Evolutionary conservation across 2,888 invertebrate species (phyloP), one percentile per base, ranked within the genome.

Genomic region (Blastobasis adustella): DNA sequence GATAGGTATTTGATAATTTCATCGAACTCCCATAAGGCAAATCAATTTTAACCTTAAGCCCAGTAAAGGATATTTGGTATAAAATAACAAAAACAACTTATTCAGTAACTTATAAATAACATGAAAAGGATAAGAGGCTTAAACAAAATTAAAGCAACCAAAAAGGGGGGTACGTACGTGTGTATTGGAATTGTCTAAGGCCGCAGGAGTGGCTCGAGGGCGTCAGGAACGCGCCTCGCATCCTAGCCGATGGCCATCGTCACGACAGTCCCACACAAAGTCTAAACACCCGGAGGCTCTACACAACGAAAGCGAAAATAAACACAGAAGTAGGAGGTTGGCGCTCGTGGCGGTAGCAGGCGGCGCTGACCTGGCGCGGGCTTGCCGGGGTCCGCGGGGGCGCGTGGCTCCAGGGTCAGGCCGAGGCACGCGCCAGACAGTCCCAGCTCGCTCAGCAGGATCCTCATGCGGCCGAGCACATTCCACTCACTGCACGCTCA

Each of bases 241-340:
- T 88, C 82, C 88, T 88, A 88, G 86, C 87, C 87, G 77, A 84
- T 79, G 74, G 87, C 88, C 87, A 87, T 87, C 72, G 73, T 87
- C 86, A 85, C 82, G 74, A 86, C 78, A 83, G 85, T 85, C 71
- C 81, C 82, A 82, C 85, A 83, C 83, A 86, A 78, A 74, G 76
- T 83, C 79, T 82, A 82, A 74, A 80, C 77, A 84, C 80, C 83
- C 81, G 78, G 66, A 84, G 85, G 83, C 79, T 86, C 86, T 86
- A 86, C 85, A 85, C 87, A 86, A 86, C 78, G 86, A 88, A 87
- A 87, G 86, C 82, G 84, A 86, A 86, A 87, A 87, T 86, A 84
- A 87, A 87, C 86, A 87, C 86, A 85, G 84, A 82, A 82, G 82
- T 76, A 74, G 78, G 71, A 73, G 80, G 71, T 74, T 75, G 77